Conservation (phyloP, 2,113 vertebrate genomes). For the Conger conger region DNA sequence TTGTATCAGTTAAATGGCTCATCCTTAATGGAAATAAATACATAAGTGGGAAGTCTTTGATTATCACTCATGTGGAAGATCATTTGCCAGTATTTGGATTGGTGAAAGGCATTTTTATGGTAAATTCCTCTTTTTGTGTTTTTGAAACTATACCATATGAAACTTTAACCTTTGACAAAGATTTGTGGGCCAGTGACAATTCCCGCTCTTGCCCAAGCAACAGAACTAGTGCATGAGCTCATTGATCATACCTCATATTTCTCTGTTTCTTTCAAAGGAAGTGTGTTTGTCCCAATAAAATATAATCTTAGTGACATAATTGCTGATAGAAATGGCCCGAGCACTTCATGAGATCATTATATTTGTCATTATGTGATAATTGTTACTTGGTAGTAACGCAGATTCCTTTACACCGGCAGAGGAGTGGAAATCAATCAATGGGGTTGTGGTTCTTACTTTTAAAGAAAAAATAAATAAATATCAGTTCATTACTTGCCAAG, state of each 20-base stretch:
- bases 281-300: too few species aligned
- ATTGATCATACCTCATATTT: constrained; percentile 27
- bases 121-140: constrained; percentile 28
- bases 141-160: constrained; percentile 28
- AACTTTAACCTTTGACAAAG: constrained; percentile 6
- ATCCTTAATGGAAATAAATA: constrained; percentile 30
- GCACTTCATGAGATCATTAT: too few species aligned
- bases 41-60: constrained; percentile 27
- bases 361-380: too few species aligned
- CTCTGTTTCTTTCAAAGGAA: too few species aligned
- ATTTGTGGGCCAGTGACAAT: constrained; percentile 11
- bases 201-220: constrained; percentile 13
- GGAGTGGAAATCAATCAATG: too few species aligned
- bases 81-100: constrained; percentile 28
- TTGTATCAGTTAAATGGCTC: constrained; percentile 22
- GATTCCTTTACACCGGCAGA: too few species aligned
- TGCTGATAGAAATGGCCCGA: too few species aligned
- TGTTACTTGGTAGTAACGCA: too few species aligned
- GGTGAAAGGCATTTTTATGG: constrained; percentile 22
- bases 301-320: too few species aligned
- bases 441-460: too few species aligned
- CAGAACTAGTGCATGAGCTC: constrained; percentile 15
- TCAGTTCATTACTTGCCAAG: too few species aligned
- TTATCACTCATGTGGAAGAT: constrained; percentile 19
- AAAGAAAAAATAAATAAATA: too few species aligned